Evolutionary conservation across 2,888 invertebrate genomes (phyloP), one percentile per base, ranked within the genome.

Genomic region (Drosophila kambysellisi): DNA sequence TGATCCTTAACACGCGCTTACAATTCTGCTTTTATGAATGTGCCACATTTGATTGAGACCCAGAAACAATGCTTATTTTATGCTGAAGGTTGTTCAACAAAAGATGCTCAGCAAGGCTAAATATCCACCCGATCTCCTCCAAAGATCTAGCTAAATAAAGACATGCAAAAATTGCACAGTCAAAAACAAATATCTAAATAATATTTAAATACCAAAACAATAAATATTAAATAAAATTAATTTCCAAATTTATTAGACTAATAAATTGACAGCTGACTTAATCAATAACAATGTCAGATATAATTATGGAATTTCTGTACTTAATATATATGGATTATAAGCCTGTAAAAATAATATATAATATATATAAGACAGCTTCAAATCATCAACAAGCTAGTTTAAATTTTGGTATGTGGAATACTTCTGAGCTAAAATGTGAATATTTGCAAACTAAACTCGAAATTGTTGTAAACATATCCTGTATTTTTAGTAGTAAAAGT

Each of bases 1-100:
- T 30, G 46, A 51, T 43, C 29, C 51, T 30, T 12, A 74, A 60
- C 62, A 63, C 56, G 62, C 63, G 70, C 56, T 25, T n/a, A 66
- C 32, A 25, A 51, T 35, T 53, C 59, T 51, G 12, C 35, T 17
- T 15, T n/a, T 25, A 11, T 32, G n/a, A 7, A 39, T 20, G n/a
- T 33, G 43, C 32, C 33, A 46, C 43, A 62, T 58, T 46, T 41
- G 30, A 53, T 57, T n/a, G 41, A n/a, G 35, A 37, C 8, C 25
- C 54, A 25, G 37, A 35, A 32, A 41, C 17, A 32, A 41, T 20
- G 37, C n/a, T 15, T 25, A 15, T 33, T 20, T 53, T 1, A 35
- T 5, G 53, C 20, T 4, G 15, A 15, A 46, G 15, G 25, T 25
- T 25, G 15, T 46, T 46, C 20, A 15, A 46, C 20, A 46, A 15